Evolutionary conservation across 1,140 invertebrate species (phyloP).

Genomic region (Aphis craccivora): DNA sequence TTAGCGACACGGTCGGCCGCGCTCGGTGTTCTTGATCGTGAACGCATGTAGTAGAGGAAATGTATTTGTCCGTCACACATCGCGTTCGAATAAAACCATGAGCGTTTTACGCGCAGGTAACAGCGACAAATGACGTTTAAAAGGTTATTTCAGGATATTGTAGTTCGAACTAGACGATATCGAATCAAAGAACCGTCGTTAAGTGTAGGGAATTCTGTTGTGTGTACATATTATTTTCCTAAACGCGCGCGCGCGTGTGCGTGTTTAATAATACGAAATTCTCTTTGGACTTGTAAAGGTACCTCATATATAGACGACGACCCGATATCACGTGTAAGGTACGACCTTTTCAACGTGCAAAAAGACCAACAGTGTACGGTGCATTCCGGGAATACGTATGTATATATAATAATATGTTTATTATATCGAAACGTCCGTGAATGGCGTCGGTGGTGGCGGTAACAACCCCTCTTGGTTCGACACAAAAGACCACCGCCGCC

Average conservation of each 20-base stretch:
- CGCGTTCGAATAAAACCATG: not conserved
- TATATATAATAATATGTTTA: not conserved
- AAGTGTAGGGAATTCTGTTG: no score
- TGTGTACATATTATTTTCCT: not conserved
- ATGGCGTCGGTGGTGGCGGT: not conserved
- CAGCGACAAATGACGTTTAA: not conserved
- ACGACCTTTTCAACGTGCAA: not conserved
- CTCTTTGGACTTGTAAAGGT: not conserved
- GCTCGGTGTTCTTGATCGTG: not conserved
- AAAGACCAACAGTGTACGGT: not conserved
- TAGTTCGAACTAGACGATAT: not conserved
- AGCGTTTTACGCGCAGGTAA: not conserved
- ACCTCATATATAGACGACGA: not conserved
- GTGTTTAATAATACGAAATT: not conserved
- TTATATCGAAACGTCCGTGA: not conserved
- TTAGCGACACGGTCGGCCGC: not conserved
- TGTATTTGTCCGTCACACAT: not conserved
- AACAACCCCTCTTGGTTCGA: not conserved
- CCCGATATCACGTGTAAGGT: not conserved
- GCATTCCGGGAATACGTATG: not conserved
- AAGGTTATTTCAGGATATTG: not conserved
- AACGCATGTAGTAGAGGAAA: not conserved
- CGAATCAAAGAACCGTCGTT: no score
- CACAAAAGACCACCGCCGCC: slow-evolving; percentile 4
- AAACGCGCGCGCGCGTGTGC: no score